A percentile compares a stretch with the other conserved stretches of the same genome.
Conservation (phyloP, 2,113 vertebrate species). For the Isichthys henryi region DNA sequence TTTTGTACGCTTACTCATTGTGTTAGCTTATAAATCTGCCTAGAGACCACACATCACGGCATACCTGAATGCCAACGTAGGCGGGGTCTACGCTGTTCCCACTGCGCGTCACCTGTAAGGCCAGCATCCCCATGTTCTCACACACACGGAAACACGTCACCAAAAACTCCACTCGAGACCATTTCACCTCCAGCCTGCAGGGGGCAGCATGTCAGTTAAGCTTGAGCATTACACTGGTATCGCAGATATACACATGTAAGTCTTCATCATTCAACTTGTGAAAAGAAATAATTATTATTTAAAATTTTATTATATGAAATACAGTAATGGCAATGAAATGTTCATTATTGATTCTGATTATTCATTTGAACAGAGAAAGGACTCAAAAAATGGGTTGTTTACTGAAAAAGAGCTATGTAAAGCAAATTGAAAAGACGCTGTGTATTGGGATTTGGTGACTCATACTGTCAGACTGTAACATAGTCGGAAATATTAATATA, state of each 20-base stretch:
- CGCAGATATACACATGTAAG: background rate
- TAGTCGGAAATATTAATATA: background rate
- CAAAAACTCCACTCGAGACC: conserved; percentile 54
- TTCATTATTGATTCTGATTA: background rate
- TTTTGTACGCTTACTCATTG: background rate
- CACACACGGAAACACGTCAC: conserved; percentile 49
- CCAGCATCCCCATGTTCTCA: conserved; percentile 58
- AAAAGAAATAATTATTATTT: background rate
- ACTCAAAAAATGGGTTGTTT: background rate
- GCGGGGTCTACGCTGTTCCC: conserved; percentile 57
- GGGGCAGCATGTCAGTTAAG: conserved; percentile 16
- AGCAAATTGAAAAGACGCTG: background rate
- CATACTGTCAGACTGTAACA: background rate
- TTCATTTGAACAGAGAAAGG: background rate
- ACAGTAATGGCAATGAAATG: background rate
- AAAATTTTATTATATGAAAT: background rate
- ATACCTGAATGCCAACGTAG: conserved; percentile 55
- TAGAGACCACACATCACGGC: background rate
- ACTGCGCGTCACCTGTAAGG: conserved; percentile 54
- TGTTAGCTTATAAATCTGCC: background rate
- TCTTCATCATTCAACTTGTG: background rate
- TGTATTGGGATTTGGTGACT: background rate
- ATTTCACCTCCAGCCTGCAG: conserved; percentile 55
- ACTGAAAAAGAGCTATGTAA: background rate
- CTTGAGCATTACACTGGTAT: background rate